Percentiles rank a stretch among this genome's conserved stretches.
phyloP scores from a whole-genome alignment of 2,888 invertebrate genomes.

The Selenia dentaria region DNA sequence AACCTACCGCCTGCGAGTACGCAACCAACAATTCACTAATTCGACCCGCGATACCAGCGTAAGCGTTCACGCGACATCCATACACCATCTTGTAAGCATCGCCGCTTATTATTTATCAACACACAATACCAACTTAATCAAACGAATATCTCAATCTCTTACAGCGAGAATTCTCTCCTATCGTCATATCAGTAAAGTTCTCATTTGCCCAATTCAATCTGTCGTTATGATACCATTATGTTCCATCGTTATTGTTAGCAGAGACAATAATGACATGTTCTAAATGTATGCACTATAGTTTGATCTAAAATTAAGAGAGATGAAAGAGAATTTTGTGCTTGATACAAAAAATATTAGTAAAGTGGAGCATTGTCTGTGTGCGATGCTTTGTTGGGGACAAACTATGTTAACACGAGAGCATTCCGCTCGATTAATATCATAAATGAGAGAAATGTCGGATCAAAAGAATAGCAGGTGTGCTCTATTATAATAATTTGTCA shows the following conservation, averaged over 20 bases:
- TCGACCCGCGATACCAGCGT: conserved; percentile 62
- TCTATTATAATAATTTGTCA: conserved; percentile 82
- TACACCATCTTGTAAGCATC: conserved; percentile 67
- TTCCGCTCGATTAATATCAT: conserved; percentile 82
- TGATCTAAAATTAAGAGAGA: conserved; percentile 81
- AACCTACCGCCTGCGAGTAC: conserved; percentile 73
- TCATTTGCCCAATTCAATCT: conserved; percentile 30
- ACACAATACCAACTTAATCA: conserved; percentile 54
- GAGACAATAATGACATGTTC: conserved; percentile 80
- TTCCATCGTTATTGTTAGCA: conserved; percentile 48
- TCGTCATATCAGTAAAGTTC: conserved; percentile 41
- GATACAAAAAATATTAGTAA: conserved; percentile 81
- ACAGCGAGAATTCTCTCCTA: conserved; percentile 39
- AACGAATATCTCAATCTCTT: conserved; percentile 41
- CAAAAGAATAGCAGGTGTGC: conserved; percentile 84
- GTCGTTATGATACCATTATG: conserved; percentile 47
- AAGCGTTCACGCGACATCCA: conserved; percentile 70
- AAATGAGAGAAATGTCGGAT: conserved; percentile 83
- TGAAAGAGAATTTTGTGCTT: conserved; percentile 78
- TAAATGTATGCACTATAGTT: conserved; percentile 81
- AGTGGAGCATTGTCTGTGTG: conserved; percentile 74
- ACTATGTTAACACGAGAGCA: conserved; percentile 75
- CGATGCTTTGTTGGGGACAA: conserved; percentile 73
- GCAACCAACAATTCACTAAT: conserved; percentile 66
- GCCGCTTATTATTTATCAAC: conserved; percentile 81